phyloP scores from a whole-genome alignment of 2,888 invertebrate species.

The Psylliodes chrysocephalus region DNA sequence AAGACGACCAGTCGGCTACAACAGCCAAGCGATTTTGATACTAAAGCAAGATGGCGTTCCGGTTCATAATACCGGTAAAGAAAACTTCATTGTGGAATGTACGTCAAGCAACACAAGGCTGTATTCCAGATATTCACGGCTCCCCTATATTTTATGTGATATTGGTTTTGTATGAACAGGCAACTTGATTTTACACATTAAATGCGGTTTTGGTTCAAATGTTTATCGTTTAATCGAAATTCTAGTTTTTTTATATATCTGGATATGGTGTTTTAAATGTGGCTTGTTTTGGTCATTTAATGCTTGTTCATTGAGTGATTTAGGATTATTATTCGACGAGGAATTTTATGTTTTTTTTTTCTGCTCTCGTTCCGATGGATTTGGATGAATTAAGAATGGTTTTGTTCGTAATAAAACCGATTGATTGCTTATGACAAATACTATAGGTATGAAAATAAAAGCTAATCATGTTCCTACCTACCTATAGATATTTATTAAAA shows the following conservation, averaged over 20 bases:
- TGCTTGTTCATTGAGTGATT: constrained; percentile 38
- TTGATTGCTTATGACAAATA: too few species aligned
- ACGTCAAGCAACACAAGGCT: neutral
- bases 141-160: constrained; percentile 55
- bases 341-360: constrained; percentile 14
- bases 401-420: too few species aligned
- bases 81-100: neutral
- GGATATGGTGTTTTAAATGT: constrained; percentile 45
- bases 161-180: constrained; percentile 52
- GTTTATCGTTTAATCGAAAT: constrained; percentile 57
- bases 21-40: neutral
- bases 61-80: neutral
- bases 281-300: constrained; percentile 40
- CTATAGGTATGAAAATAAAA: too few species aligned
- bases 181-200: constrained; percentile 60
- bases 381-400: too few species aligned
- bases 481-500: too few species aligned
- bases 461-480: too few species aligned
- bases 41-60: neutral
- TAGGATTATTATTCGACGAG: constrained; percentile 28
- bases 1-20: constrained; percentile 29
- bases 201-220: constrained; percentile 51
- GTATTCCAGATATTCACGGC: constrained; percentile 35
- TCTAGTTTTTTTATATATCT: constrained; percentile 43
- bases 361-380: neutral